A percentile compares a stretch with the other conserved stretches of the same genome.
Conservation (phyloP, 2,113 vertebrate species). For the Synchiropus splendidus region DNA sequence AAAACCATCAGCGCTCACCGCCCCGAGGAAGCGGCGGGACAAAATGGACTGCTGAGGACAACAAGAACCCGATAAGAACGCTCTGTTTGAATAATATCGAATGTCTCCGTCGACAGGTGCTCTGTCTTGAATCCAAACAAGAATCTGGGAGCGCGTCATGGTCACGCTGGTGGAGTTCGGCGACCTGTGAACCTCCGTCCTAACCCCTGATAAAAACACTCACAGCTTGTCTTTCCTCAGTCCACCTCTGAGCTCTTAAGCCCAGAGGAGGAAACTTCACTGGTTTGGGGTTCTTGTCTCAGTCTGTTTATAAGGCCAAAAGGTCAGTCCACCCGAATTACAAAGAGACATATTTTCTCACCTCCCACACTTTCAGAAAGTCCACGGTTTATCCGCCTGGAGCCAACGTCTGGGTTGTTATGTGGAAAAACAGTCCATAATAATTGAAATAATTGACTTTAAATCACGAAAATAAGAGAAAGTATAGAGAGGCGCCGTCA, state of each 20-base stretch:
- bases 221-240: slow-evolving; percentile 24
- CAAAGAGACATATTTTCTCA: slow-evolving; percentile 10
- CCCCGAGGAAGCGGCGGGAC: slow-evolving; percentile 3
- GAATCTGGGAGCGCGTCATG: slow-evolving; percentile 17
- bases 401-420: no score
- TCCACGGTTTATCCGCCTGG: no score
- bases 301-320: slow-evolving; percentile 29
- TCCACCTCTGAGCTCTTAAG: slow-evolving; percentile 20
- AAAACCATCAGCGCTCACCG: slow-evolving; percentile 31
- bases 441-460: no score
- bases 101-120: slow-evolving; percentile 39
- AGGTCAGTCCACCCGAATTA: slow-evolving; percentile 19
- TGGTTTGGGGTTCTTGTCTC: slow-evolving; percentile 17
- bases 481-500: no score
- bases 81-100: slow-evolving; percentile 17
- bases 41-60: not conserved
- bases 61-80: not conserved
- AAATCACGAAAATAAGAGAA: no score
- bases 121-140: slow-evolving; percentile 26
- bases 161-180: slow-evolving; percentile 25
- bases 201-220: slow-evolving; percentile 21
- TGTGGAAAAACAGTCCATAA: no score
- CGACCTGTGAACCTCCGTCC: slow-evolving; percentile 38
- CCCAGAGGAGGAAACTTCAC: slow-evolving; percentile 18
- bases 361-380: not conserved